Evolutionary conservation across 23 tunicate species (phyloP).

Genomic region (Pegea sp.): DNA sequence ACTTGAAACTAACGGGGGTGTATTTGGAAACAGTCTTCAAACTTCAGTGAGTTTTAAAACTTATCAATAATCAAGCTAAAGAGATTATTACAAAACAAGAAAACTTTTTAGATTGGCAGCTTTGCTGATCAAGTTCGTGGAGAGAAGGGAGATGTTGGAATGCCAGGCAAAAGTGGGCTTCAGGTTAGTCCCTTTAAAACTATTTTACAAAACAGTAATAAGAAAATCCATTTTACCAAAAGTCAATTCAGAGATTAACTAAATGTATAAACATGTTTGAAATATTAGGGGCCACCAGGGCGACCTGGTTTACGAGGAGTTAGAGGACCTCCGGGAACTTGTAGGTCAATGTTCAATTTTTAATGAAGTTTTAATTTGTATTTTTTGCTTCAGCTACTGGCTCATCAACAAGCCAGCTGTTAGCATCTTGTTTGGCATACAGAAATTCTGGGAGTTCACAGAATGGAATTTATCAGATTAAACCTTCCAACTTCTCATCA

Average conservation of each 20-base stretch:
- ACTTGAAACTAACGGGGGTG: conserved; percentile 11
- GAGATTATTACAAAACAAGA: not conserved
- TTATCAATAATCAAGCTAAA: too few relatives aligned
- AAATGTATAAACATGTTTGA: too few relatives aligned
- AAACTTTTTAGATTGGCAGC: not conserved
- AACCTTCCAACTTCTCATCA: conserved; percentile 25
- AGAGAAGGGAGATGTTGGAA: conserved; percentile 66
- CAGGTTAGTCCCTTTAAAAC: conserved; percentile 14
- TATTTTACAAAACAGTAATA: not conserved
- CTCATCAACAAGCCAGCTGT: conserved; percentile 4
- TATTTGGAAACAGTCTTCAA: not conserved
- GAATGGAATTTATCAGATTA: conserved; percentile 50
- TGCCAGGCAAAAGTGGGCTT: conserved; percentile 76
- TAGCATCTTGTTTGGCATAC: conserved; percentile 37
- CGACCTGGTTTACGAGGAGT: conserved; percentile 36
- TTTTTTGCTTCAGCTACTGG: conserved; percentile 18
- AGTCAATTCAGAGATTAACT: too few relatives aligned
- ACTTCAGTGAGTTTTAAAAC: not conserved
- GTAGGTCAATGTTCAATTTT: conserved; percentile 11
- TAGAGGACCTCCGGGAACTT: conserved; percentile 44
- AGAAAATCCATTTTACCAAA: not conserved
- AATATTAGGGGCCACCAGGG: conserved; percentile 77
- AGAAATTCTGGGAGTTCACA: conserved; percentile 10
- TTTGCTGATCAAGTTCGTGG: conserved; percentile 48
- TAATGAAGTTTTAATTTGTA: too few relatives aligned